Percentiles rank a stretch among this genome's conserved stretches.
These are phyloP conservation scores for Zaprionus bogoriensis DNA, from an alignment of 2,888 invertebrate species.

Conservation along the genomic window DNA sequence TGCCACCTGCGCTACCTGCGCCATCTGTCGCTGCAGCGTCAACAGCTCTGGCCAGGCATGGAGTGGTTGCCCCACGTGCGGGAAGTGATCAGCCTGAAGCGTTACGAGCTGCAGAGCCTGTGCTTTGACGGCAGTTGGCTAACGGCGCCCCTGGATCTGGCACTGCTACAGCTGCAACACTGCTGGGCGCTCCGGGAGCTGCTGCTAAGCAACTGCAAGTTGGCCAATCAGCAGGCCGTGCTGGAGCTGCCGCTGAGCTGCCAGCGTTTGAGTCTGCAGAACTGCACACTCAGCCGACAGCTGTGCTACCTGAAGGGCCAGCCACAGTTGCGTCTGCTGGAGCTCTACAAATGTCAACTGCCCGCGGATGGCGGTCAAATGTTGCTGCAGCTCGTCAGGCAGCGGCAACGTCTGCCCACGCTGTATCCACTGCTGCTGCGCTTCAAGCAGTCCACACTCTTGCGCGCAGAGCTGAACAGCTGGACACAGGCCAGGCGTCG, in stretches of 20 bases:
- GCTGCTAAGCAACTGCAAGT: conserved; percentile 42
- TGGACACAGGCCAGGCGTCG: neutral
- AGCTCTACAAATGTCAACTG: conserved; percentile 15
- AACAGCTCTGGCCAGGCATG: conserved; percentile 28
- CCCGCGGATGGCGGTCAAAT: neutral
- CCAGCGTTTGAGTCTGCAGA: conserved; percentile 16
- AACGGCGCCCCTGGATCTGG: conserved; percentile 19
- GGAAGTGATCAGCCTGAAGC: conserved; percentile 37
- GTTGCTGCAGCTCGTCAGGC: conserved; percentile 4
- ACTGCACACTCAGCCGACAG: conserved; percentile 22
- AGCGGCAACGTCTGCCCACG: conserved; percentile 13
- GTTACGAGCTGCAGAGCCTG: conserved; percentile 16
- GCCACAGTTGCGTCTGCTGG: conserved; percentile 14
- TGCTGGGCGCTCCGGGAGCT: conserved; percentile 45
- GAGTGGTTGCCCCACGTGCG: conserved; percentile 37
- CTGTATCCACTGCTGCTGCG: conserved; percentile 7
- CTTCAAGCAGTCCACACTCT: conserved; percentile 19
- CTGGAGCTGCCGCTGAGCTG: conserved; percentile 43
- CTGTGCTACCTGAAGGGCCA: neutral
- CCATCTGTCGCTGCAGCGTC: conserved; percentile 33
- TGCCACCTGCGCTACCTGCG: conserved; percentile 21
- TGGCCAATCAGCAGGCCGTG: conserved; percentile 6
- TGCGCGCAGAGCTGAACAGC: conserved; percentile 28
- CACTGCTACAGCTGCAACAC: conserved; percentile 18
- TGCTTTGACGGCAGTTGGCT: conserved; percentile 48